A percentile compares a stretch with the other conserved stretches of the same genome.
Evolutionary conservation across 2,113 vertebrate genomes (phyloP).

Genomic region (Gobius niger): DNA sequence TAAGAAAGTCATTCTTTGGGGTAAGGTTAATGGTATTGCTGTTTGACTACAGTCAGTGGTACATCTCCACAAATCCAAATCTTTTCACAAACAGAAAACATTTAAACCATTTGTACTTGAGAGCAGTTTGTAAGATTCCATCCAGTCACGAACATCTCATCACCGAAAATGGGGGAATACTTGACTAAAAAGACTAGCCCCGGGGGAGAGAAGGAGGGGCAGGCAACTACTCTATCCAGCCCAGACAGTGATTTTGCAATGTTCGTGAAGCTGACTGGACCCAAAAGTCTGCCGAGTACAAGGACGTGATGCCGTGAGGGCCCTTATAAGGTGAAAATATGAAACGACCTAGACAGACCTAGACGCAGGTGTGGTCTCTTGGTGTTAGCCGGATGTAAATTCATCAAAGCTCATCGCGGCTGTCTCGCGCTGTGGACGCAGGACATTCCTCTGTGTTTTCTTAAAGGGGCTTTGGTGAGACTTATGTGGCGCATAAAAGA

Average conservation of each 20-base stretch:
- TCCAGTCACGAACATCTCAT: no score
- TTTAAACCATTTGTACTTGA: no score
- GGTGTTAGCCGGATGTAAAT: constrained; percentile 11
- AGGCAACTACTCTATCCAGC: constrained; percentile 26
- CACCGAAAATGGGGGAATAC: constrained; percentile 16
- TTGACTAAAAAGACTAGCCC: constrained; percentile 9
- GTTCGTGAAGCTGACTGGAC: constrained; percentile 16
- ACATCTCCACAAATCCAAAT: no score
- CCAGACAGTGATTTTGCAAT: constrained; percentile 48
- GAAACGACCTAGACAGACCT: constrained; percentile 33
- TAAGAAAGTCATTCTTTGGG: no score
- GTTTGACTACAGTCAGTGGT: no score
- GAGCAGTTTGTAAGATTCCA: no score
- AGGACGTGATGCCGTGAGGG: background rate
- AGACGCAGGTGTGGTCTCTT: constrained; percentile 39
- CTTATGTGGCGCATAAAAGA: background rate
- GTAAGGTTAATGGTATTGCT: no score
- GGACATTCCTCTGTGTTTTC: constrained; percentile 2
- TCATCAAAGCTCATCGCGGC: background rate
- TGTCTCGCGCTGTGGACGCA: constrained; percentile 2
- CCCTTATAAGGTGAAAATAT: constrained; percentile 40
- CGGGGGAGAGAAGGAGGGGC: constrained; percentile 13
- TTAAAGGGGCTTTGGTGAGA: background rate
- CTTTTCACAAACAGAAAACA: no score
- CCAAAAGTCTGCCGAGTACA: background rate